Percentiles rank a stretch among this genome's conserved stretches.
phyloP scores from a whole-genome alignment of 2,888 invertebrate genomes.

The Ormia ochracea region DNA sequence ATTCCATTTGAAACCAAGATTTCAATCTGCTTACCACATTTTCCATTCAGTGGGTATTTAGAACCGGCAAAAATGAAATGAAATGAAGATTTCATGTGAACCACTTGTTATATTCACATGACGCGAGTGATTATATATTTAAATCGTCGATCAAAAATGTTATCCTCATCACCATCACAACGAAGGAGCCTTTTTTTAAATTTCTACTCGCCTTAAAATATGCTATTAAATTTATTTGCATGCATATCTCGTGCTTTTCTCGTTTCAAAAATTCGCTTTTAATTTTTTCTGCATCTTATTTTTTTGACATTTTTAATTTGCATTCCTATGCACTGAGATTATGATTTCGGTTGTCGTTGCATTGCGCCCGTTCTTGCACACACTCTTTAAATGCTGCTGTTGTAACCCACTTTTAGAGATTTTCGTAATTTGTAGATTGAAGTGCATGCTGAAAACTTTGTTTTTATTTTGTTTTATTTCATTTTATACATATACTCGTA shows the following conservation, averaged over 20 bases:
- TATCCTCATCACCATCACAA: not conserved
- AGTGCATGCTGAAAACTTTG: not conserved
- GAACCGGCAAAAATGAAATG: too few species aligned
- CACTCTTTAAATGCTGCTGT: not conserved
- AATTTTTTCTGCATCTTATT: not conserved
- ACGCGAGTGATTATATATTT: not conserved
- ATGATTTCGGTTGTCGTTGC: not conserved
- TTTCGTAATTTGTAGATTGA: constrained; percentile 26
- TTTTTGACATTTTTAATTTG: constrained; percentile 48
- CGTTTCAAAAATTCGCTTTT: not conserved
- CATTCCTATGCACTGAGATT: constrained; percentile 11
- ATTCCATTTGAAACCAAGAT: too few species aligned
- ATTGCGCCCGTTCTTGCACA: not conserved
- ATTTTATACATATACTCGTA: not conserved
- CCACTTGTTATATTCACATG: too few species aligned
- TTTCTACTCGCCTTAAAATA: constrained; percentile 30
- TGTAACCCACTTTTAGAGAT: constrained; percentile 36
- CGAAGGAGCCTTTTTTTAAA: not conserved
- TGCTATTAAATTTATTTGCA: not conserved
- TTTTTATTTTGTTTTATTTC: constrained; percentile 11
- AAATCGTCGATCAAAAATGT: constrained; percentile 24
- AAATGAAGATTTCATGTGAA: too few species aligned
- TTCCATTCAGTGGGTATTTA: too few species aligned
- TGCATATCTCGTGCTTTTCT: not conserved
- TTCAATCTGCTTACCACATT: too few species aligned